Evolutionary conservation across 2,113 vertebrate species (phyloP).

Genomic region (Muscicapa adusta): DNA sequence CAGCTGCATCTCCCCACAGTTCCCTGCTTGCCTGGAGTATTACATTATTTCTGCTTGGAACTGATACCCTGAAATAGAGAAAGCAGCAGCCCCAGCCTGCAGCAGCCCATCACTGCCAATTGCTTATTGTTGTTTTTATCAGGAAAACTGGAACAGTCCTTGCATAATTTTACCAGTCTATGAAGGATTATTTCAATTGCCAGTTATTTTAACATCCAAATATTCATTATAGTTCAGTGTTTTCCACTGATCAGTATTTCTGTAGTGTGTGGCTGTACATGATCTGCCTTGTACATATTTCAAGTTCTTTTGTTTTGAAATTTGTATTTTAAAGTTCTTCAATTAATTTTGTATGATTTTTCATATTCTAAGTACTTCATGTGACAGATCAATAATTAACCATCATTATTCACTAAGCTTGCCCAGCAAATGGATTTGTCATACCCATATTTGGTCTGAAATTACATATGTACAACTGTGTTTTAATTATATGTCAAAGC

Average conservation of each 20-base stretch:
- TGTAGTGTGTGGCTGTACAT: background rate
- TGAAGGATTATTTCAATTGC: background rate
- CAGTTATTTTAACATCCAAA: background rate
- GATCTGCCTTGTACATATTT: background rate
- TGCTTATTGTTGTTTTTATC: background rate
- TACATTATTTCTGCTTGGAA: background rate
- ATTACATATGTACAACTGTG: background rate
- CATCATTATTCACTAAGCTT: constrained; percentile 23
- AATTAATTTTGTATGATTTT: constrained; percentile 27
- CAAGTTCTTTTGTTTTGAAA: background rate
- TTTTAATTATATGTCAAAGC: background rate
- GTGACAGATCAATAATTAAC: constrained; percentile 38
- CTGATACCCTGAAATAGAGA: background rate
- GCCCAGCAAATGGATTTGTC: constrained; percentile 19
- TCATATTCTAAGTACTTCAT: background rate
- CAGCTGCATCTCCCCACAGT: background rate
- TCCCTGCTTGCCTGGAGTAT: background rate
- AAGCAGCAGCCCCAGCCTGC: background rate
- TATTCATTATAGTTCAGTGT: background rate
- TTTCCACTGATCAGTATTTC: background rate
- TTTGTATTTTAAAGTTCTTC: background rate
- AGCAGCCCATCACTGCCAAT: background rate
- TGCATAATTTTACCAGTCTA: background rate
- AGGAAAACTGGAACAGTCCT: background rate
- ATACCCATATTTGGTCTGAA: constrained; percentile 5